Conservation (phyloP, 2,888 invertebrate species). For the Ectemnius continuus region DNA sequence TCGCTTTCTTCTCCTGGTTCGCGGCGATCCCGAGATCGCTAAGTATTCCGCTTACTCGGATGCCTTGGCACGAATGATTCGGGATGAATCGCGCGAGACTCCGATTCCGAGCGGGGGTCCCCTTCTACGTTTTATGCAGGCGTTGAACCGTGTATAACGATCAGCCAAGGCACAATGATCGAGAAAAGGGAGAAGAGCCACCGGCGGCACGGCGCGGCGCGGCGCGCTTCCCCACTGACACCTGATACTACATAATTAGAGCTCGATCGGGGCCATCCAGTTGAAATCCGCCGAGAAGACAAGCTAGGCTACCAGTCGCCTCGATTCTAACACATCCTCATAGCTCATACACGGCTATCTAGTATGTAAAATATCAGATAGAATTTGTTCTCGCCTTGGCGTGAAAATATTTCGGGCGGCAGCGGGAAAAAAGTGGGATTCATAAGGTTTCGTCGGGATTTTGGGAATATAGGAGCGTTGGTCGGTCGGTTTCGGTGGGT, state of each 20-base stretch:
- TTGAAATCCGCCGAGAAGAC: not conserved
- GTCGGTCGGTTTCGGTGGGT: too few relatives aligned
- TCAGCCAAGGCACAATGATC: constrained; percentile 64
- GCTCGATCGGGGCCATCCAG: constrained; percentile 9
- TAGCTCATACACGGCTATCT: too few relatives aligned
- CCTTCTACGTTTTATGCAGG: constrained; percentile 64
- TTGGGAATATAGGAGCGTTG: too few relatives aligned
- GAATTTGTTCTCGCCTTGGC: too few relatives aligned
- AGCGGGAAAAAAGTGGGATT: too few relatives aligned
- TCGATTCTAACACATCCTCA: too few relatives aligned
- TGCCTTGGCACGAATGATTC: constrained; percentile 59
- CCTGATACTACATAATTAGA: constrained; percentile 63
- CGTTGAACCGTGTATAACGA: constrained; percentile 72
- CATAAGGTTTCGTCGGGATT: too few relatives aligned
- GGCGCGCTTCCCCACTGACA: constrained; percentile 46
- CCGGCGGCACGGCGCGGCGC: constrained; percentile 13
- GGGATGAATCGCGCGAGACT: constrained; percentile 54
- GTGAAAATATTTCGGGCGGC: too few relatives aligned
- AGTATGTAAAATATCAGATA: too few relatives aligned
- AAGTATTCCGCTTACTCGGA: constrained; percentile 64
- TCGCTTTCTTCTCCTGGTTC: not conserved
- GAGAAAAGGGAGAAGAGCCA: constrained; percentile 38
- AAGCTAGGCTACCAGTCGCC: too few relatives aligned
- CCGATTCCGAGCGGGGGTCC: constrained; percentile 43
- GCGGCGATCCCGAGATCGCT: constrained; percentile 46